These are phyloP conservation scores for Tupiocoris notatus DNA, from an alignment of 2,888 invertebrate species.

Conservation along the genomic window DNA sequence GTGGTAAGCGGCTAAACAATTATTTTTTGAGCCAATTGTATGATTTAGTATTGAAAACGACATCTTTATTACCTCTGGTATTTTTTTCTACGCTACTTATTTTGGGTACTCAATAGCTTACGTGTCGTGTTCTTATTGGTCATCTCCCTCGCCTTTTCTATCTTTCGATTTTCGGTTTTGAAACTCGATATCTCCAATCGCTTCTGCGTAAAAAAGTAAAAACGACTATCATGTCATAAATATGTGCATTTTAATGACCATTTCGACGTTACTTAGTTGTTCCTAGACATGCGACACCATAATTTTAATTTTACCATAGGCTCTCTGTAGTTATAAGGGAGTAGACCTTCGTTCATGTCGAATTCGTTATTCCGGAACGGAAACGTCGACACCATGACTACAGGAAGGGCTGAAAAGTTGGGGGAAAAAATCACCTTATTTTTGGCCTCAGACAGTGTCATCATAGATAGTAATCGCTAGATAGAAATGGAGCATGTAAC, in stretches of 20 bases:
- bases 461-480: background rate
- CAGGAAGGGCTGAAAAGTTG: constrained; percentile 21
- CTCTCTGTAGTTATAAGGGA: constrained; percentile 20
- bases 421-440: background rate
- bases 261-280: background rate
- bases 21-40: no score
- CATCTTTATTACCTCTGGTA: no score
- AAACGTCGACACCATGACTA: constrained; percentile 33
- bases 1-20: no score
- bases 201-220: background rate
- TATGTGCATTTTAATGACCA: background rate
- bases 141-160: constrained; percentile 47
- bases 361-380: constrained; percentile 28
- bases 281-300: background rate
- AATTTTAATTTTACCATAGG: constrained; percentile 11
- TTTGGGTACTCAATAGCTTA: constrained; percentile 40
- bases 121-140: constrained; percentile 47
- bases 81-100: no score
- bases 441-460: background rate
- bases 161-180: constrained; percentile 45
- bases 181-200: constrained; percentile 41
- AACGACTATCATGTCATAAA: background rate
- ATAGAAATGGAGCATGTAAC: background rate
- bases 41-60: no score
- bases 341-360: constrained; percentile 15